Base-by-base conservation (phyloP, 2,888 invertebrate species). In the Epirrhoe tristata region DNA sequence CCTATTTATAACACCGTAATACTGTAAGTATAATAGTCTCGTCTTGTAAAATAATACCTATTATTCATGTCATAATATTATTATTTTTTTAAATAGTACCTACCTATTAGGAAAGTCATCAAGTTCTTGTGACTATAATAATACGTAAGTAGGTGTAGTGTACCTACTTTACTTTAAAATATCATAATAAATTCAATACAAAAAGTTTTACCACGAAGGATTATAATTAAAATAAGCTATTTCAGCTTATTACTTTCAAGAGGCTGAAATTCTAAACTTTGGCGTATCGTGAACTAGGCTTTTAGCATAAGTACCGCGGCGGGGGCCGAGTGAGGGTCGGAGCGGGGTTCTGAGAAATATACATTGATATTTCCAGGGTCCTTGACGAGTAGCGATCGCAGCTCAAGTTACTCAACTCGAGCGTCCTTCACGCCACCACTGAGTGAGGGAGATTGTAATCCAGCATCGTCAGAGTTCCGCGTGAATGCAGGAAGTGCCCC, bases 301-400 rank as follows among this genome's bases (percentile, higher is more conserved):
- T 79, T 78, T 77, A 75, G 71, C 69, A 76, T 77, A 78, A 82
- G 81, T 72, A 72, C 76, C 67, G 70, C 68, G 75, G 70, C 67
- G 71, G 65, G 72, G 71, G 73, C 59, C 67, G 62, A 72, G 70
- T 69, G 71, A 74, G 74, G 73, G 73, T 34, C 65, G 74, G 64
- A 70, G 72, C 74, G 77, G 73, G 78, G 76, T 69, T 71, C 67
- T 63, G 71, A 67, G 76, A 78, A 79, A 81, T 82, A 82, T 82
- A 84, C 85, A 85, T 85, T 84, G 85, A 86, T 86, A 87, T 85
- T 85, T 83, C 80, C 74, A 85, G 81, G 75, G 81, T 79, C 71
- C 81, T 84, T 79, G 77, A 74, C 78, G 77, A 60, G 82, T 81
- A 77, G 82, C 80, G 82, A 82, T 82, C 81, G 80, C 79, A 80